phyloP scores from a whole-genome alignment of 2,888 invertebrate species.

The Drosophila picticornis region DNA sequence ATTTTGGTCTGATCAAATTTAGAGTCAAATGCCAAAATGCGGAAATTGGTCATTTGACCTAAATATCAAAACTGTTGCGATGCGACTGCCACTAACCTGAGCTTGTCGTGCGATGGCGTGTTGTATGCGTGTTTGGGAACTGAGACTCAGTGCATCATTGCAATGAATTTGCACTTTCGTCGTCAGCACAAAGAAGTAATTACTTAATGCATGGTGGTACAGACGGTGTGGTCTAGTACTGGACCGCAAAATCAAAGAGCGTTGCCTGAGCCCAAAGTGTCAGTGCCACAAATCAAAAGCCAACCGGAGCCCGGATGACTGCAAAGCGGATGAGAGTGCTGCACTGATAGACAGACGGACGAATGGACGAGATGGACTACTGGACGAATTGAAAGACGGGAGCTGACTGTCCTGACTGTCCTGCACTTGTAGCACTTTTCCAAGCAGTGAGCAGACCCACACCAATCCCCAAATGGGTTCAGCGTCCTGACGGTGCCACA shows the following conservation, averaged over 20 bases:
- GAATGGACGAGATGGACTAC: conserved; percentile 26
- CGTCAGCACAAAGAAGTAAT: conserved; percentile 73
- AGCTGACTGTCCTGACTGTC: conserved; percentile 42
- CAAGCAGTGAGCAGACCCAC: conserved; percentile 58
- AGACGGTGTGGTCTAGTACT: conserved; percentile 2
- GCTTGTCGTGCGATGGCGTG: conserved; percentile 1
- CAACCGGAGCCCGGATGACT: conserved; percentile 32
- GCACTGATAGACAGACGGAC: conserved; percentile 17
- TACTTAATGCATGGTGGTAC: conserved; percentile 69
- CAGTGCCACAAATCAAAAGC: conserved; percentile 71
- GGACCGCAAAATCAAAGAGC: conserved; percentile 74
- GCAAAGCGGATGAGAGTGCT: conserved; percentile 46
- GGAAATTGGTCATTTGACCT: not conserved
- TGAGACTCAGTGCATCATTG: conserved; percentile 55
- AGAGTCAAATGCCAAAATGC: not conserved
- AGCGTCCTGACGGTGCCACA: conserved; percentile 46
- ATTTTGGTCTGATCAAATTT: conserved; percentile 9
- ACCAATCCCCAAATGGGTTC: conserved; percentile 77
- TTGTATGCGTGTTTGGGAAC: conserved; percentile 27
- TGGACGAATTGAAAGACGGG: conserved; percentile 25
- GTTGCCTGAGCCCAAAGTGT: conserved; percentile 43
- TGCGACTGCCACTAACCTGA: not conserved
- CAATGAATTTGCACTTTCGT: conserved; percentile 76
- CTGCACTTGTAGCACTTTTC: conserved; percentile 67
- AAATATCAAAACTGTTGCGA: not conserved